Percentiles rank a stretch among this genome's conserved stretches.
Conservation (phyloP, 2,113 vertebrate species). For the Aspiorhynchus laticeps region DNA sequence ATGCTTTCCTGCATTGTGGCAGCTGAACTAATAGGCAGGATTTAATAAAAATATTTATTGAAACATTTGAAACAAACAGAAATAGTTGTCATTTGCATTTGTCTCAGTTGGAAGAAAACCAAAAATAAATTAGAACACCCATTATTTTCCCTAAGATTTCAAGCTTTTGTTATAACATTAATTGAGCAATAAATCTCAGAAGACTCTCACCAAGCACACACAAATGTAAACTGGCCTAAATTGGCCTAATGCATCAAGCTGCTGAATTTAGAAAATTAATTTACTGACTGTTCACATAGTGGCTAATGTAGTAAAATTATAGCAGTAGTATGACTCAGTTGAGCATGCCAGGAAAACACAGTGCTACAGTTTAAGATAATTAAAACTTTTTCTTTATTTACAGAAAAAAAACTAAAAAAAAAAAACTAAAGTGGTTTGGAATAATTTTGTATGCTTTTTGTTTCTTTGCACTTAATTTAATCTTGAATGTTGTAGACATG, state of each 20-base stretch:
- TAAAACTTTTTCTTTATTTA: too few species aligned
- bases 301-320: background rate
- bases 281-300: background rate
- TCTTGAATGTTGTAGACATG: background rate
- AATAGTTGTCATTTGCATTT: background rate
- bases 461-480: background rate
- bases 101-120: background rate
- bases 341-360: background rate
- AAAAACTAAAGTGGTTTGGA: too few species aligned
- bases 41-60: background rate
- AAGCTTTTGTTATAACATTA: background rate
- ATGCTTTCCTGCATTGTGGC: background rate
- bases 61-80: background rate
- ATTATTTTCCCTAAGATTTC: background rate
- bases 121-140: background rate
- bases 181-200: constrained; percentile 4
- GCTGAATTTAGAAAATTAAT: background rate
- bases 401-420: too few species aligned
- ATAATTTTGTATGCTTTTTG: too few species aligned
- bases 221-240: background rate
- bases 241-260: background rate
- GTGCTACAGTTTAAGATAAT: background rate
- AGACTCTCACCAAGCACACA: background rate
- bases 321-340: background rate
- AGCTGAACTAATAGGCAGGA: background rate